Base-by-base conservation (phyloP, 1,140 invertebrate species). In the Neodiprion lecontei region DNA sequence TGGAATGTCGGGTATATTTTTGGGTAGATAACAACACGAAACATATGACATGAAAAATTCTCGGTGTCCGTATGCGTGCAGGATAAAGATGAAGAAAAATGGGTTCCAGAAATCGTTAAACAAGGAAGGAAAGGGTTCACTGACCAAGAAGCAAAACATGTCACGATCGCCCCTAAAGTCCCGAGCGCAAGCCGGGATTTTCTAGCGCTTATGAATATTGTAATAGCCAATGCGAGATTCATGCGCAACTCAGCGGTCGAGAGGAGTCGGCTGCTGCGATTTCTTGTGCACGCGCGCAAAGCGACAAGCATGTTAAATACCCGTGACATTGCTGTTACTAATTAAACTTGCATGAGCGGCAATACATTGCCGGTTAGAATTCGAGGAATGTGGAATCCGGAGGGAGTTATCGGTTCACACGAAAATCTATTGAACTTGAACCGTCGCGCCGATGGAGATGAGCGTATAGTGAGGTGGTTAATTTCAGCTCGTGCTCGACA, bases 121-220 rank as follows among this genome's bases (percentile, higher is more conserved):
- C 40, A 12, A 17, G 7, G 70, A 71, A 9, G 47, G 7, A 71
- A 40, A 28, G 17, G 40, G 48, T 4, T 71, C 70, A 50, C 12
- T 9, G 70, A 50, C 70, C 17, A 14, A 40, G 48, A 23, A 71
- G 70, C 40, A 48, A 71, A 71, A 76, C 47, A 70, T 67, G 65
- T 67, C 69, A 67, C 48, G 67, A 78, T 71, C 71, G 70, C 17
- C 11, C 21, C 23, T 11, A 69, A 73, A 80, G 74, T 67, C 66
- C 72, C 12, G 65, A 73, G 75, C 77, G 75, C 74, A 70, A 50
- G 23, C 75, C 14, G 70, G 70, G 21, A 71, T 71, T 71, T 71
- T 71, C 77, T 75, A 79, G 77, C 71, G 74, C 74, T 17, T 78
- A 79, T 79, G 74, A 79, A 76, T 66, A 72, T 71, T 71, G 70